Percentiles rank a stretch among this genome's conserved stretches.
Conservation (phyloP, 2,797 vertebrate genomes). For the Emys orbicularis region DNA sequence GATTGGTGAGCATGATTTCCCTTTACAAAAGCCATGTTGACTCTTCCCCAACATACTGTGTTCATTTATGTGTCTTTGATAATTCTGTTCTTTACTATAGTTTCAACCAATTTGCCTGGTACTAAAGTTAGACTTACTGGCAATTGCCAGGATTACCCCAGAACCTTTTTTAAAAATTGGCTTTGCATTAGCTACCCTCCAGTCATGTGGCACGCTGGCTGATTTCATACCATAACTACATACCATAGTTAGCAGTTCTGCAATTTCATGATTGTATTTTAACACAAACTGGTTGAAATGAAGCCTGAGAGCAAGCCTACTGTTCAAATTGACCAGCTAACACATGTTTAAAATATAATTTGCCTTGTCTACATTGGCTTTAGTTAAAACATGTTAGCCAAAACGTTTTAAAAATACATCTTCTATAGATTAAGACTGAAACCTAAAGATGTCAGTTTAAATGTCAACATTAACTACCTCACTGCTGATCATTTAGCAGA, state of each 20-base stretch:
- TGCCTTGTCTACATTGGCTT: neutral
- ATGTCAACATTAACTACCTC: neutral
- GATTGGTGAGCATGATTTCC: neutral
- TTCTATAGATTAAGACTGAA: neutral
- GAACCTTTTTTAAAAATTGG: neutral
- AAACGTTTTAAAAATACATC: neutral
- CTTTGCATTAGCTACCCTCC: neutral
- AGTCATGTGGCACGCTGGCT: neutral
- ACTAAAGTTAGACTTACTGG: neutral
- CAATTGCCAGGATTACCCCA: neutral
- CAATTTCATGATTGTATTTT: neutral
- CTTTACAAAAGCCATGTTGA: neutral
- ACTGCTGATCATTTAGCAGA: neutral
- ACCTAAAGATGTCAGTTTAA: neutral
- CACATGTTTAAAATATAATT: neutral
- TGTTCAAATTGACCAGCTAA: neutral
- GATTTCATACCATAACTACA: neutral
- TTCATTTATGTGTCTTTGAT: neutral
- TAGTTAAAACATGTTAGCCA: neutral
- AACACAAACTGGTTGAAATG: too few species aligned
- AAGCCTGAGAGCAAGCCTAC: neutral
- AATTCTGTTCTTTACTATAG: neutral
- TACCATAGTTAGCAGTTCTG: neutral
- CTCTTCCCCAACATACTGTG: neutral
- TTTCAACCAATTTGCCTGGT: neutral